Evolutionary conservation across 2,113 vertebrate species (phyloP).

Genomic region (Mirounga angustirostris): DNA sequence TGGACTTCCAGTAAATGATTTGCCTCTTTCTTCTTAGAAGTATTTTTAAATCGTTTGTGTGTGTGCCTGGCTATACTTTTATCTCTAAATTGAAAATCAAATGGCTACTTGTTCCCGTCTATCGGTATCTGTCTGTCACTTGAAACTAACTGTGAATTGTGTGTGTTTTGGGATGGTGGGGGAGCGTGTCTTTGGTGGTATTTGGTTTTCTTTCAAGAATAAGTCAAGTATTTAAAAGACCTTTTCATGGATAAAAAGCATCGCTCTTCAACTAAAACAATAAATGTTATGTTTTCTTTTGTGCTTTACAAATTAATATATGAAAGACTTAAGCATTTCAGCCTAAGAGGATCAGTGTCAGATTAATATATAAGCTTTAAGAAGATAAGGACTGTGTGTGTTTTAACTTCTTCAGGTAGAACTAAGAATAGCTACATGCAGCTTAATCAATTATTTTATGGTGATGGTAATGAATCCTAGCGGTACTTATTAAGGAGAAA

Average conservation of each 20-base stretch:
- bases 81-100: constrained; percentile 12
- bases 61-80: neutral
- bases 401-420: constrained; percentile 57
- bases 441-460: constrained; percentile 57
- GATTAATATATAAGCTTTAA: constrained; percentile 60
- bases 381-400: neutral
- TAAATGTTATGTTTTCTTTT: constrained; percentile 2
- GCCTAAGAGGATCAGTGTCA: constrained; percentile 58
- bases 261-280: constrained; percentile 29
- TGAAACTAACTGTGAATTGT: constrained; percentile 26
- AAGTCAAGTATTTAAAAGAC: constrained; percentile 26
- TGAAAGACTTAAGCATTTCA: constrained; percentile 38
- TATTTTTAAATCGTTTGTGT: neutral
- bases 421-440: constrained; percentile 40
- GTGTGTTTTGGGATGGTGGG: neutral
- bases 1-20: constrained; percentile 1
- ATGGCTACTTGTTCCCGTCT: neutral
- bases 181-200: neutral
- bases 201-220: constrained; percentile 11
- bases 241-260: constrained; percentile 5
- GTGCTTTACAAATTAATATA: constrained; percentile 53
- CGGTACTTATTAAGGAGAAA: constrained; percentile 1
- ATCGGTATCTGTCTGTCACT: neutral
- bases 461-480: neutral
- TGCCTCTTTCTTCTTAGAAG: constrained; percentile 40